Evolutionary conservation across 2,797 vertebrate genomes (phyloP).

Genomic region (Neosilurus mollespiculum): DNA sequence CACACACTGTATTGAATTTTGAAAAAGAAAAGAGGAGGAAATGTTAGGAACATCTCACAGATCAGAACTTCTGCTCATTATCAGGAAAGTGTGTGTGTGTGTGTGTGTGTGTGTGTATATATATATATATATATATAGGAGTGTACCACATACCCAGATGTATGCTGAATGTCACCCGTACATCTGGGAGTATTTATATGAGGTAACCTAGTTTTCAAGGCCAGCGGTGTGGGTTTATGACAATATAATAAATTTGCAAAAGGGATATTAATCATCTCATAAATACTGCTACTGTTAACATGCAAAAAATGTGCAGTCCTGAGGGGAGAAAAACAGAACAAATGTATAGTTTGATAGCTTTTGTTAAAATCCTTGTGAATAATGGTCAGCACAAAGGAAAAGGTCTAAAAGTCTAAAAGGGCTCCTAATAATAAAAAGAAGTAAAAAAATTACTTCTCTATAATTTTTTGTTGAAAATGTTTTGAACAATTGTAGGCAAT

Average conservation of each 20-base stretch:
- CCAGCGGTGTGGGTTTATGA: neutral
- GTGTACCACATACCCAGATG: neutral
- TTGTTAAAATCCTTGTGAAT: neutral
- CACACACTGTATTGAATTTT: neutral
- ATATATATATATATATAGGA: neutral
- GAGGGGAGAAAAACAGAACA: neutral
- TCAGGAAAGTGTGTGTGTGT: neutral
- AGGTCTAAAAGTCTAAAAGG: no score
- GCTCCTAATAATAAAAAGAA: no score
- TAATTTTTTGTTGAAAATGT: no score
- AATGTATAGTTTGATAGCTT: neutral
- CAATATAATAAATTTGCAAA: constrained; percentile 1
- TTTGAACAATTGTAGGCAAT: no score
- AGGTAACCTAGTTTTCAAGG: neutral
- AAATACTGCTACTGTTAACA: constrained; percentile 7
- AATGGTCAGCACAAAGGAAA: no score
- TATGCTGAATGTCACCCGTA: neutral
- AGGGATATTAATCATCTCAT: neutral
- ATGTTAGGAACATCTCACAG: neutral
- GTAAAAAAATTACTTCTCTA: no score
- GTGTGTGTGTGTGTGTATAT: neutral
- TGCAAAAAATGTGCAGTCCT: neutral
- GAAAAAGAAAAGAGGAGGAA: neutral
- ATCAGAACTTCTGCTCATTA: constrained; percentile 10
- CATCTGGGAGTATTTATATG: constrained; percentile 25